Percentiles rank a stretch among this genome's conserved stretches.
phyloP scores from a whole-genome alignment of 2,888 invertebrate genomes.

The Rhagium mordax region DNA sequence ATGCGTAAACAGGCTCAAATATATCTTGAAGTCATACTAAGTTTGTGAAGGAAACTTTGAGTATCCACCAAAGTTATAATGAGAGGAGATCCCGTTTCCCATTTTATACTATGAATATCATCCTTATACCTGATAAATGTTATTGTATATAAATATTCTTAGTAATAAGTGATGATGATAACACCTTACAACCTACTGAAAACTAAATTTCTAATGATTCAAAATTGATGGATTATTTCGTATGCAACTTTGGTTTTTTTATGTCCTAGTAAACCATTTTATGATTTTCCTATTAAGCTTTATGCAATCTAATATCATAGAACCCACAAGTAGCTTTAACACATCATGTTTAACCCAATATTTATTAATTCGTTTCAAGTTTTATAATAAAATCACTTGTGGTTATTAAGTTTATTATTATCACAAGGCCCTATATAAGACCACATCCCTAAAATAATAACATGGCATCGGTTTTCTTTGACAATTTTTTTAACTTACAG shows the following conservation, averaged over 20 bases:
- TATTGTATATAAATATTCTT: not conserved
- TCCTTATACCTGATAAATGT: not conserved
- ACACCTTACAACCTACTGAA: too few species aligned
- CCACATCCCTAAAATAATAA: slow-evolving; percentile 51
- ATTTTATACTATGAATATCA: not conserved
- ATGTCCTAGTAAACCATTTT: not conserved
- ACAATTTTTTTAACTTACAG: slow-evolving; percentile 32
- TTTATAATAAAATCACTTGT: slow-evolving; percentile 35
- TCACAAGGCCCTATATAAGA: slow-evolving; percentile 51
- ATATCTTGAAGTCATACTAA: too few species aligned
- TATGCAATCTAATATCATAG: not conserved
- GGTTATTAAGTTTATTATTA: slow-evolving; percentile 47
- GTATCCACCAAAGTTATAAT: too few species aligned
- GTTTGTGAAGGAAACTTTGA: too few species aligned
- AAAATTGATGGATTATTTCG: not conserved
- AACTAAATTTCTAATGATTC: not conserved
- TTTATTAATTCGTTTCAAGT: slow-evolving; percentile 31
- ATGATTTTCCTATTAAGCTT: not conserved
- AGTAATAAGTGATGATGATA: too few species aligned
- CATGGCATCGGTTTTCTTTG: slow-evolving; percentile 40
- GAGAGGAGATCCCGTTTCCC: too few species aligned
- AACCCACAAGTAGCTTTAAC: not conserved
- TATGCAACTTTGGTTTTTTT: not conserved
- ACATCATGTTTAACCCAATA: not conserved
- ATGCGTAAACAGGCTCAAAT: too few species aligned